Evolutionary conservation across 2,797 vertebrate genomes (phyloP).

Genomic region (Lates japonicus): DNA sequence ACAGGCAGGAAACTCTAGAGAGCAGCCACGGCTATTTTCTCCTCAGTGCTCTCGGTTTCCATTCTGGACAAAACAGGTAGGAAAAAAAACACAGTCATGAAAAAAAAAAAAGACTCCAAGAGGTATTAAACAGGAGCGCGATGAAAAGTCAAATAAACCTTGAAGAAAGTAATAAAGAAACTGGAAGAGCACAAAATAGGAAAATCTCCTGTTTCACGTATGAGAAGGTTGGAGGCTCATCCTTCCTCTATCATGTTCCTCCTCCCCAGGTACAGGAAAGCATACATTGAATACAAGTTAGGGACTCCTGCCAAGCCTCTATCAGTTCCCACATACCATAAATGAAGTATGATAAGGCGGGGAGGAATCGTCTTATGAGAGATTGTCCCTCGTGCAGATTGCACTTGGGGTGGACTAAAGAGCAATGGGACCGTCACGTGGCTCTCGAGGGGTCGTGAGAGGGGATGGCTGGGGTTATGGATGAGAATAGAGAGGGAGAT

Average conservation of each 20-base stretch:
- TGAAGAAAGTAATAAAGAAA: constrained; percentile 57
- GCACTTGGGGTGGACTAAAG: constrained; percentile 69
- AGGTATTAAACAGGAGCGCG: constrained; percentile 38
- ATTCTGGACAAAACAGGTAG: constrained; percentile 68
- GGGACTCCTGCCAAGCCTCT: constrained; percentile 11
- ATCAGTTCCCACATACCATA: neutral
- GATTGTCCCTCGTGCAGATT: constrained; percentile 73
- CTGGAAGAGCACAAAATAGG: constrained; percentile 62
- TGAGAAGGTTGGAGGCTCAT: constrained; percentile 69
- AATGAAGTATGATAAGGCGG: constrained; percentile 36
- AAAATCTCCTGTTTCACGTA: constrained; percentile 58
- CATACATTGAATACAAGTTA: constrained; percentile 31
- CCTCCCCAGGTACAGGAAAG: constrained; percentile 57
- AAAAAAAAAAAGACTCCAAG: constrained; percentile 15
- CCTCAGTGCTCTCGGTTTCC: constrained; percentile 71
- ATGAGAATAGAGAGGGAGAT: constrained; percentile 33
- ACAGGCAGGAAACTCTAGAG: constrained; percentile 84
- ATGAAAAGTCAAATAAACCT: constrained; percentile 65
- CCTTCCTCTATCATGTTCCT: constrained; percentile 69
- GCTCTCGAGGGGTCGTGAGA: constrained; percentile 51
- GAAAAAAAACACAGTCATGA: constrained; percentile 36
- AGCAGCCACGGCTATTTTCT: constrained; percentile 77
- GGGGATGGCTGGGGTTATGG: constrained; percentile 49
- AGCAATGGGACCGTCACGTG: constrained; percentile 76
- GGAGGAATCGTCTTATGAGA: constrained; percentile 42